A percentile compares a stretch with the other conserved stretches of the same genome.
Evolutionary conservation across 2,888 invertebrate genomes (phyloP).

Genomic region (Synanthedon formicaeformis): DNA sequence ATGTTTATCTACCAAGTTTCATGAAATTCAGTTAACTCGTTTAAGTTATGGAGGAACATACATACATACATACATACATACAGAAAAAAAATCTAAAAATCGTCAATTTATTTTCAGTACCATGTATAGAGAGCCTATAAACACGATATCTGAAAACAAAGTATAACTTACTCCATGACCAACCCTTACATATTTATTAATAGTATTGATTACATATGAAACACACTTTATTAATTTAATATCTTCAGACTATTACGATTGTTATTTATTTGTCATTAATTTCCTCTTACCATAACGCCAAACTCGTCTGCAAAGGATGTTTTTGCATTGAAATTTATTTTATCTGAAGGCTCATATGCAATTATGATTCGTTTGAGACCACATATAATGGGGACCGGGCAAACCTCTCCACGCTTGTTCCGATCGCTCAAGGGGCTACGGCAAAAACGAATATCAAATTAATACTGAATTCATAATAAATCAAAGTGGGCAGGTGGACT

Average conservation of each 20-base stretch:
- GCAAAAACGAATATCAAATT: conserved; percentile 71
- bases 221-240: background rate
- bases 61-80: no score
- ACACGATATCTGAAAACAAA: no score
- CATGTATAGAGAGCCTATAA: no score
- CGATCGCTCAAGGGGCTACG: conserved; percentile 63
- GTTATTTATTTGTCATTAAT: conserved; percentile 3
- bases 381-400: conserved; percentile 59
- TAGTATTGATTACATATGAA: no score
- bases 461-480: conserved; percentile 71
- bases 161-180: no score
- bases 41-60: no score
- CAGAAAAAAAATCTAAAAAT: no score
- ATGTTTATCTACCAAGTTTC: no score
- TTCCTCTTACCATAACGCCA: conserved; percentile 1
- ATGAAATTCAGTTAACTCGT: no score
- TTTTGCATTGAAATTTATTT: conserved; percentile 47
- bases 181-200: no score
- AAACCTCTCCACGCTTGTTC: conserved; percentile 46
- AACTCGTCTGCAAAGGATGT: conserved; percentile 11
- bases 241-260: background rate
- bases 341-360: conserved; percentile 59
- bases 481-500: conserved; percentile 67
- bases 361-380: conserved; percentile 63
- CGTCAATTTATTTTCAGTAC: no score